phyloP scores from a whole-genome alignment of 2,888 invertebrate genomes.

The Ernsta delagoae region DNA sequence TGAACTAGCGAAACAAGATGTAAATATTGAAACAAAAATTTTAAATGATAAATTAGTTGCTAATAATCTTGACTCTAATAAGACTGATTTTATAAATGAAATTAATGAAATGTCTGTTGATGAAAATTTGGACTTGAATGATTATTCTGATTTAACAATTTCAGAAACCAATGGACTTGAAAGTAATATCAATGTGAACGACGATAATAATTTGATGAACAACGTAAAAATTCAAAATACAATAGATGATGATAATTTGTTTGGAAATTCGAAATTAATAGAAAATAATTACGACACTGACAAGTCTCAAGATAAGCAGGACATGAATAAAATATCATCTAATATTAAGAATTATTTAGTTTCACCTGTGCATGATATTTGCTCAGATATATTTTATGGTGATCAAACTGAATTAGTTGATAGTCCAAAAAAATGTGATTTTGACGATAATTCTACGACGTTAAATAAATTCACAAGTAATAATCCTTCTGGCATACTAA shows the following conservation, averaged over 20 bases:
- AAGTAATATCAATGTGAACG: slow-evolving; percentile 7
- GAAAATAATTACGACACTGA: slow-evolving; percentile 17
- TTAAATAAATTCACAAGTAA: not conserved
- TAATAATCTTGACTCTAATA: slow-evolving; percentile 34
- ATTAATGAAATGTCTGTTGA: slow-evolving; percentile 31
- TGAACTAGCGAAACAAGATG: slow-evolving; percentile 26
- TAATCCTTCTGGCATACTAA: slow-evolving; percentile 1
- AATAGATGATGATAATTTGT: slow-evolving; percentile 2
- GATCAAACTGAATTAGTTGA: slow-evolving; percentile 19
- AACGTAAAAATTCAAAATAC: slow-evolving; percentile 15
- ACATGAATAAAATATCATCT: not conserved
- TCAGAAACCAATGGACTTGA: slow-evolving; percentile 28
- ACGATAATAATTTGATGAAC: slow-evolving; percentile 5
- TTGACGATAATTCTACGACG: not conserved
- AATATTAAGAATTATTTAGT: not conserved
- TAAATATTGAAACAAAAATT: slow-evolving; percentile 33
- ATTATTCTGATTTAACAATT: slow-evolving; percentile 35
- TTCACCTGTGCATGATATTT: slow-evolving; percentile 17
- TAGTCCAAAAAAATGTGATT: not conserved
- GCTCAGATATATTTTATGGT: slow-evolving; percentile 17
- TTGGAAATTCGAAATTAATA: slow-evolving; percentile 8
- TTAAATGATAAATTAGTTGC: slow-evolving; percentile 34
- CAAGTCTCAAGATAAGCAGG: slow-evolving; percentile 15
- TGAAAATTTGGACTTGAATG: slow-evolving; percentile 31
- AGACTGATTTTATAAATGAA: slow-evolving; percentile 26